Evolutionary conservation across 1,140 invertebrate genomes (phyloP).

Genomic region (Lasioglossum albipes): DNA sequence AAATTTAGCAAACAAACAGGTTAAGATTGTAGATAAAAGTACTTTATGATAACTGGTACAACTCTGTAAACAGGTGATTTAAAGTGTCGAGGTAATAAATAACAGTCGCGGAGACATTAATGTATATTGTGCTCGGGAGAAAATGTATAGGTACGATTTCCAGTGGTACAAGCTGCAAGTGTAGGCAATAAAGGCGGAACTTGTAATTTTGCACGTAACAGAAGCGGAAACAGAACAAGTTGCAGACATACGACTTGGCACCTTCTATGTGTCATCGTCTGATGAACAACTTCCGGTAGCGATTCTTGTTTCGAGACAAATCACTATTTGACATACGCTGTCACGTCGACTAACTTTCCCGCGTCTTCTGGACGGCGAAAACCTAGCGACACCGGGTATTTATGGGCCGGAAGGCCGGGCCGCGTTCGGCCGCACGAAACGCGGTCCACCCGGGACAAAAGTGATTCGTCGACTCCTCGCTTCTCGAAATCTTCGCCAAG

Average conservation of each 20-base stretch:
- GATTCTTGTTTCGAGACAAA: neutral
- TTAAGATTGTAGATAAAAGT: too few species aligned
- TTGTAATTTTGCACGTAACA: neutral
- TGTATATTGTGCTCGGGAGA: neutral
- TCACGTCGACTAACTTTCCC: too few species aligned
- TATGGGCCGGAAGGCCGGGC: too few species aligned
- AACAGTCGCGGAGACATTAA: neutral
- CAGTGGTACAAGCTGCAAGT: neutral
- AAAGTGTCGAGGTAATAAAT: neutral
- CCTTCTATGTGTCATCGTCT: neutral
- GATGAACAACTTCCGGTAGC: neutral
- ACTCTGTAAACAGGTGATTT: conserved; percentile 1
- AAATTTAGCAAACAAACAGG: too few species aligned
- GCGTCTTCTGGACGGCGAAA: too few species aligned
- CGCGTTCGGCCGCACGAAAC: too few species aligned
- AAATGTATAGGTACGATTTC: neutral
- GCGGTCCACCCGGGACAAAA: too few species aligned
- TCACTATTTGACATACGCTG: neutral
- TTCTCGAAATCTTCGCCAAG: too few species aligned
- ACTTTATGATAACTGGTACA: neutral
- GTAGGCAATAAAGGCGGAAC: neutral
- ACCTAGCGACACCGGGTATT: too few species aligned
- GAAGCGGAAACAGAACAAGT: conserved; percentile 1
- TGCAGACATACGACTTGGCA: neutral
- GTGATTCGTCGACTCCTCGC: too few species aligned